phyloP scores from a whole-genome alignment of 2,888 invertebrate genomes.

The Morpho achilles region DNA sequence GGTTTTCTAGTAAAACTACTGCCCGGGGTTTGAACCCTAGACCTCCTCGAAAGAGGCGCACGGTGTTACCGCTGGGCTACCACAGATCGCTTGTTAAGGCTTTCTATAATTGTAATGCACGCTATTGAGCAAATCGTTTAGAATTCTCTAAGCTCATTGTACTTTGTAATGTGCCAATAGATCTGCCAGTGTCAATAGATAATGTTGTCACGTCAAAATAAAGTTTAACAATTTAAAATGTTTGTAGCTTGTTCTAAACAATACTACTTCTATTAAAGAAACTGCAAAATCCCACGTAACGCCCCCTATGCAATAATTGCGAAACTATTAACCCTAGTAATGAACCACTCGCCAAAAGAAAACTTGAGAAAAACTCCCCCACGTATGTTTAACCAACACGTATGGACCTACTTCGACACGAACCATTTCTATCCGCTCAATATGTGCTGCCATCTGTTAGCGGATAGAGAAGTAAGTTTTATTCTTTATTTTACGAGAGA shows the following conservation, averaged over 20 bases:
- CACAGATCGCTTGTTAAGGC: too few species aligned
- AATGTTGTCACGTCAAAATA: too few species aligned
- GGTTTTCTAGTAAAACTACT: too few species aligned
- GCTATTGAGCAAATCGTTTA: too few species aligned
- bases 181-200: too few species aligned
- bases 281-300: conserved; percentile 32
- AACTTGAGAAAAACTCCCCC: conserved; percentile 57
- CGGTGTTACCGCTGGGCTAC: too few species aligned
- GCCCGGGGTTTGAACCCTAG: too few species aligned
- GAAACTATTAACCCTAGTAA: conserved; percentile 61
- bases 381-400: conserved; percentile 39
- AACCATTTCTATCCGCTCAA: conserved; percentile 33
- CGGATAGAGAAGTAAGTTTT: conserved; percentile 46
- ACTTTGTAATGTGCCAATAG: too few species aligned
- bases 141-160: too few species aligned
- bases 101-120: too few species aligned
- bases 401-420: conserved; percentile 26
- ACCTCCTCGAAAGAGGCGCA: too few species aligned
- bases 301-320: conserved; percentile 63
- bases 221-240: too few species aligned
- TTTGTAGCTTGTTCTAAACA: neutral
- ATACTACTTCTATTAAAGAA: neutral
- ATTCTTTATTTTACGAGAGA: conserved; percentile 26
- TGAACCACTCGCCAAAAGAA: conserved; percentile 57
- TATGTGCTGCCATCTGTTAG: conserved; percentile 56